Evolutionary conservation across 1,140 invertebrate species (phyloP).

Genomic region (Anadara kagoshimensis): DNA sequence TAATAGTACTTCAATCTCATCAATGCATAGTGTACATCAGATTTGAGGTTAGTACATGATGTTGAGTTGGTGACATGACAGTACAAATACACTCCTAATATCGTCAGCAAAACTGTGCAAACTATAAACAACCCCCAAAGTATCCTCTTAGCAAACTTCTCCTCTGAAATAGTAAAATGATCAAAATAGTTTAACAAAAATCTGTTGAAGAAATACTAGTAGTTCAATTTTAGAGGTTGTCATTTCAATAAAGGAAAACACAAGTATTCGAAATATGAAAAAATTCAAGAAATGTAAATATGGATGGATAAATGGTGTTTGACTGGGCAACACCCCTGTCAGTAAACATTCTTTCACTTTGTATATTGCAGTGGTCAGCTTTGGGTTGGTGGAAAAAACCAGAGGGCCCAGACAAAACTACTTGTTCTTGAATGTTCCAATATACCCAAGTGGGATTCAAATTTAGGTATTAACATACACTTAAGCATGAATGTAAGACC

Average conservation of each 20-base stretch:
- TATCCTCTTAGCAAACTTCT: conserved; percentile 49
- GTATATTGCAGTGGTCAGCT: too few species aligned
- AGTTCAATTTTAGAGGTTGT: too few species aligned
- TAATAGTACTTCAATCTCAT: conserved; percentile 54
- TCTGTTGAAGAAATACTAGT: not conserved
- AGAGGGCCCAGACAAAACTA: too few species aligned
- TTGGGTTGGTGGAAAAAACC: too few species aligned
- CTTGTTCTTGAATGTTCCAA: too few species aligned
- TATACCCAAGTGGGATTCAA: too few species aligned
- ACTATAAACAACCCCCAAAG: conserved; percentile 54
- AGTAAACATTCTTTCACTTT: too few species aligned
- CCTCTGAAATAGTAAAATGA: conserved; percentile 54
- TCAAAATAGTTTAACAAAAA: not conserved
- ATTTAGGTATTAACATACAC: too few species aligned
- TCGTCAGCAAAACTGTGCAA: conserved; percentile 44
- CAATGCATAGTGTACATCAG: conserved; percentile 36
- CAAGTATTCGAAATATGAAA: not conserved
- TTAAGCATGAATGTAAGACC: too few species aligned
- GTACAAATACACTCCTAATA: conserved; percentile 57
- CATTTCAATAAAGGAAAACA: not conserved
- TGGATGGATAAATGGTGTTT: not conserved
- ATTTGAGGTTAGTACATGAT: conserved; percentile 42
- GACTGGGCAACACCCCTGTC: too few species aligned
- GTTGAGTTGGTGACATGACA: conserved; percentile 42
- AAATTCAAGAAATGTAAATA: not conserved